A percentile compares a stretch with the other conserved stretches of the same genome.
Conservation (phyloP, 1,140 invertebrate species). For the fruit fly (Drosophila melanogaster) region Release_6_plus_ISO1_MT NC_004354.4:5801501-5802000, state of each 20-base stretch:
- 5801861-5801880: no score
- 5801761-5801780: neutral
- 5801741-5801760: neutral
- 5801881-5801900: neutral
- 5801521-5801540: conserved; percentile 11
- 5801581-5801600: no score
- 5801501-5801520: conserved; percentile 58
- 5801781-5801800: neutral
- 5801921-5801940: conserved; percentile 12
- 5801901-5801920: conserved; percentile 24
- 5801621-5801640: no score
- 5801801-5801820: conserved; percentile 38
- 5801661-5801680: no score
- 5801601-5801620: no score
- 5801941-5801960: conserved; percentile 68
- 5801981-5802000: conserved; percentile 67
- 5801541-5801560: neutral
- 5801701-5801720: no score
- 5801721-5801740: no score
- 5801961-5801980: conserved; percentile 78
- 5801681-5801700: no score
- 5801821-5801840: conserved; percentile 67
- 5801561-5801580: neutral
- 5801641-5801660: no score
- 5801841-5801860: conserved; percentile 20